phyloP scores from a whole-genome alignment of 2,113 vertebrate genomes.

The Tragulus kanchil region DNA sequence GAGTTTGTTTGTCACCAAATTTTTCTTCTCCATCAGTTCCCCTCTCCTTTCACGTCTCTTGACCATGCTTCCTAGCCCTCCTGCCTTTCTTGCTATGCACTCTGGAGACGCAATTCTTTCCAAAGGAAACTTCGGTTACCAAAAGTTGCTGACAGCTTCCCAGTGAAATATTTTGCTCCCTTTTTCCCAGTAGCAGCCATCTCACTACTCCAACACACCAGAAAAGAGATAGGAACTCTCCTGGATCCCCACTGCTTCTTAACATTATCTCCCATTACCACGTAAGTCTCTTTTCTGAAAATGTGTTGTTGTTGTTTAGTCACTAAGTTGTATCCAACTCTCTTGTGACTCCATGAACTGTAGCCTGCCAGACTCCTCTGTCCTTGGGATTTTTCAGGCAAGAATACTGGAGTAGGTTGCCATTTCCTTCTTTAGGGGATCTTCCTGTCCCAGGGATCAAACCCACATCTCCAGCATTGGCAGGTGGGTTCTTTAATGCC shows the following conservation, averaged over 20 bases:
- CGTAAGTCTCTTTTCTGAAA: background rate
- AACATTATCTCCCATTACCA: background rate
- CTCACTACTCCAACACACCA: background rate
- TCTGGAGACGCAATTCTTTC: background rate
- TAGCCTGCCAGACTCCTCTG: background rate
- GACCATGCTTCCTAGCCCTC: background rate
- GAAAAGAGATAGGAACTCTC: background rate
- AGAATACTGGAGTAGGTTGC: background rate
- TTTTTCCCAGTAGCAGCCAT: background rate
- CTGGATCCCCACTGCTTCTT: background rate
- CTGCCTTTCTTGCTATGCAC: background rate
- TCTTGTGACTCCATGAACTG: background rate
- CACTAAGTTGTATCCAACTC: accelerated
- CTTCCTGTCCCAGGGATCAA: background rate
- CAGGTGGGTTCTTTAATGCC: background rate
- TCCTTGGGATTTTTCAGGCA: background rate
- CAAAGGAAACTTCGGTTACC: background rate
- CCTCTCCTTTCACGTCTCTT: background rate
- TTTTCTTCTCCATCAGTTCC: background rate
- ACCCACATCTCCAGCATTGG: background rate
- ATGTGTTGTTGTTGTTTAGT: background rate
- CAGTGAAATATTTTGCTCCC: background rate
- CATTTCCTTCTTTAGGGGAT: background rate
- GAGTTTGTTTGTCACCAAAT: background rate
- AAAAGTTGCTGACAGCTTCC: background rate